These are phyloP conservation scores for Heliothis virescens DNA, from an alignment of 1,140 invertebrate genomes.

Conservation along the genomic window DNA sequence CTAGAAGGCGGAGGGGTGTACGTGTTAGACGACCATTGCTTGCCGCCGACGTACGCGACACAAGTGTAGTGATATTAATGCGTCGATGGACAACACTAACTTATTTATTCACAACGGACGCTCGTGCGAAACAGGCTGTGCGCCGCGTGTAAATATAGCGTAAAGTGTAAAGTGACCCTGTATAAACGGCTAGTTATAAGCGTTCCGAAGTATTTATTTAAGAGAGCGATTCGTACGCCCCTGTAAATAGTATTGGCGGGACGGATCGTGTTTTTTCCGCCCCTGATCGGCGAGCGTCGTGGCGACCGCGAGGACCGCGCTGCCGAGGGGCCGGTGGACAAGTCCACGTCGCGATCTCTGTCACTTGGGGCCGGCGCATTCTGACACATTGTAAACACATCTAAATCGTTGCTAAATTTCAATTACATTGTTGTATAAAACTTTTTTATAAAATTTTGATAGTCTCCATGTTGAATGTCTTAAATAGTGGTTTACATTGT, in stretches of 20 bases:
- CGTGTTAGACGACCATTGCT: conserved; percentile 84
- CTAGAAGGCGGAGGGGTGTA: conserved; percentile 85
- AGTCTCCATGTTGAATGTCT: background rate
- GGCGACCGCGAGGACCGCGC: conserved; percentile 72
- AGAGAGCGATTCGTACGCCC: conserved; percentile 75
- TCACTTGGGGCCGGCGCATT: conserved; percentile 47
- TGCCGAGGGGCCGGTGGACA: conserved; percentile 76
- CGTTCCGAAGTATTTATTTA: conserved; percentile 84
- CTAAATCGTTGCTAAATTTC: background rate
- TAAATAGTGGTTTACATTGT: conserved; percentile 12
- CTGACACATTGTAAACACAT: background rate
- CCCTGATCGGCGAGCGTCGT: conserved; percentile 78
- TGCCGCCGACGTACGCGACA: conserved; percentile 86
- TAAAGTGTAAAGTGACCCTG: conserved; percentile 85
- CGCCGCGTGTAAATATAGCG: conserved; percentile 85
- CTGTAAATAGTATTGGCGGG: conserved; percentile 82
- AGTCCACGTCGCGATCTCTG: conserved; percentile 83
- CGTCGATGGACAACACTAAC: conserved; percentile 72
- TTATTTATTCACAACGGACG: conserved; percentile 83
- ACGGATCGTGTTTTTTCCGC: conserved; percentile 73
- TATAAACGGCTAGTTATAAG: conserved; percentile 84
- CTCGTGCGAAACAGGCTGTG: conserved; percentile 83
- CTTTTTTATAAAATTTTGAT: conserved; percentile 6
- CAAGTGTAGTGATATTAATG: conserved; percentile 83
- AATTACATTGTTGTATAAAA: conserved; percentile 17